Evolutionary conservation across 2,797 vertebrate genomes (phyloP).

Genomic region (Notoglanidium macrostoma): DNA sequence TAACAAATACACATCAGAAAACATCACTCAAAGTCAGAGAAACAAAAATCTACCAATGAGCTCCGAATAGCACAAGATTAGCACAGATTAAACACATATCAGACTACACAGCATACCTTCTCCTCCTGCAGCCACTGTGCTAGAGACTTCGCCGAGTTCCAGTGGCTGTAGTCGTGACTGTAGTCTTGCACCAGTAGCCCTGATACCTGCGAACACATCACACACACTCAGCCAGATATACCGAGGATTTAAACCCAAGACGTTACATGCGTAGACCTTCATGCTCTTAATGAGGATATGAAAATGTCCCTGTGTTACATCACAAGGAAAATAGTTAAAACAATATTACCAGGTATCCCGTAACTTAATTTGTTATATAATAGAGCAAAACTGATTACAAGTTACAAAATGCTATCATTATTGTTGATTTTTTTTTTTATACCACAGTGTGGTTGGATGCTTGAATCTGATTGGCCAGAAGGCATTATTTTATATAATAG

Average conservation of each 20-base stretch:
- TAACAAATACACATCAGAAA: neutral
- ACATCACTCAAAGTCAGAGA: neutral
- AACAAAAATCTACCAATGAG: neutral
- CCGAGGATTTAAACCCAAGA: too few relatives aligned
- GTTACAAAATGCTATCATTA: too few relatives aligned
- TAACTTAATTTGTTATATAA: too few relatives aligned
- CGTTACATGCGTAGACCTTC: too few relatives aligned
- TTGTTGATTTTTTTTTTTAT: neutral
- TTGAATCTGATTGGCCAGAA: neutral
- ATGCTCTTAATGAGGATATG: neutral
- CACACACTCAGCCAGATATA: slow-evolving; percentile 5
- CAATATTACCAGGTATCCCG: neutral
- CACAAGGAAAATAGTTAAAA: neutral
- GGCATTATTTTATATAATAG: neutral
- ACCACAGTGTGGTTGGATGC: neutral
- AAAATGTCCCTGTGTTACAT: neutral
- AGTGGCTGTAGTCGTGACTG: slow-evolving; percentile 89
- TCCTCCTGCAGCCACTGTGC: slow-evolving; percentile 90
- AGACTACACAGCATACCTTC: slow-evolving; percentile 73
- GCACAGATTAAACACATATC: too few relatives aligned
- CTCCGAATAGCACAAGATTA: neutral
- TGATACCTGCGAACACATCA: slow-evolving; percentile 78
- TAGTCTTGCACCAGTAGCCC: slow-evolving; percentile 91
- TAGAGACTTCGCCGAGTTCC: slow-evolving; percentile 88
- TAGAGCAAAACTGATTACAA: too few relatives aligned